Evolutionary conservation across 2,888 invertebrate genomes (phyloP).

Genomic region (Tiphia femorata): DNA sequence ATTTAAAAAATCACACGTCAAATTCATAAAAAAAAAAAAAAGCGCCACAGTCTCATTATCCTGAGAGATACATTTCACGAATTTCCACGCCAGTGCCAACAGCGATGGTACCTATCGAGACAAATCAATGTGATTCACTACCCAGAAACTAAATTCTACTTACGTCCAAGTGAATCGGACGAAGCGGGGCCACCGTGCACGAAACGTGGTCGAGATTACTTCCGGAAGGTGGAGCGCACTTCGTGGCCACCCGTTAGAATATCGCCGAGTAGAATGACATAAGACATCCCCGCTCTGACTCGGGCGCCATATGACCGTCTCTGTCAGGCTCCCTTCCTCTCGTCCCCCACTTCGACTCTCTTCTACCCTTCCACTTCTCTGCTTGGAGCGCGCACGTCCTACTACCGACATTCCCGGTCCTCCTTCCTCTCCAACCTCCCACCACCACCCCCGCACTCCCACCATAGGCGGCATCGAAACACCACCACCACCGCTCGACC

Average conservation of each 20-base stretch:
- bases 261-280: constrained; percentile 58
- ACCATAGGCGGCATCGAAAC: constrained; percentile 1
- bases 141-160: too few species aligned
- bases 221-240: too few species aligned
- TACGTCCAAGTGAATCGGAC: too few species aligned
- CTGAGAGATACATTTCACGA: too few species aligned
- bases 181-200: too few species aligned
- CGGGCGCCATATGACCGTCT: constrained; percentile 63
- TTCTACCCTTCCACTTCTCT: constrained; percentile 39
- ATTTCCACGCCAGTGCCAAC: too few species aligned
- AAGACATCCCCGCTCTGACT: constrained; percentile 60
- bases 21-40: too few species aligned
- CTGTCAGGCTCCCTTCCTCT: constrained; percentile 52
- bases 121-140: too few species aligned
- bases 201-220: too few species aligned
- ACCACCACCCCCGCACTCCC: constrained; percentile 7
- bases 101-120: too few species aligned
- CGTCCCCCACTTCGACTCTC: constrained; percentile 37
- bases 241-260: constrained; percentile 49
- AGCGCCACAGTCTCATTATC: too few species aligned
- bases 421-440: constrained; percentile 10
- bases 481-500: constrained; percentile 13
- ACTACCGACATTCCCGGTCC: constrained; percentile 30
- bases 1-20: too few species aligned
- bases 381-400: constrained; percentile 13